phyloP scores from a whole-genome alignment of 2,797 vertebrate species.

The Salmo trutta region DNA sequence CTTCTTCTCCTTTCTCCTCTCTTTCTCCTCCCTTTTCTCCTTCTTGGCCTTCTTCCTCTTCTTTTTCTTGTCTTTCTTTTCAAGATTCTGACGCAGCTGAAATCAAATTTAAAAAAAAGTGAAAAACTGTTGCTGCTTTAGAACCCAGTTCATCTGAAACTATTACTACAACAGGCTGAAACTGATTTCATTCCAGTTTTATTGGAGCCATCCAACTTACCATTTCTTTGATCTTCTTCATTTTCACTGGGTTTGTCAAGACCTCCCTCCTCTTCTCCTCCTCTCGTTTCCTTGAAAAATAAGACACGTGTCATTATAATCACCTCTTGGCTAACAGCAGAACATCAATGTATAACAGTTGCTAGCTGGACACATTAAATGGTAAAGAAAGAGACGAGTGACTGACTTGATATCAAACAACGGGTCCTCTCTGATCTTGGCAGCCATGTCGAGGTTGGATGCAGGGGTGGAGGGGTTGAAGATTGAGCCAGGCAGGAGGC shows the following conservation, averaged over 20 bases:
- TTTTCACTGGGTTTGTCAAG: slow-evolving; percentile 94
- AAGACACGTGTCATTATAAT: not conserved
- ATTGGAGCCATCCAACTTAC: slow-evolving; percentile 61
- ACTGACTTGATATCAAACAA: slow-evolving; percentile 91
- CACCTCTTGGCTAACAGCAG: not conserved
- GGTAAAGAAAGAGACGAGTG: not conserved
- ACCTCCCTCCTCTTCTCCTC: slow-evolving; percentile 94
- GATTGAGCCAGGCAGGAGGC: slow-evolving; percentile 92
- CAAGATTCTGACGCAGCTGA: slow-evolving; percentile 90
- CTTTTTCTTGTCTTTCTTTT: slow-evolving; percentile 82
- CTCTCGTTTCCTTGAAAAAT: slow-evolving; percentile 84
- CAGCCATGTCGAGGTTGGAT: slow-evolving; percentile 88
- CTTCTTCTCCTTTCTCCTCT: slow-evolving; percentile 79
- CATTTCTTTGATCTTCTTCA: slow-evolving; percentile 95
- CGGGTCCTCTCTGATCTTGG: slow-evolving; percentile 94
- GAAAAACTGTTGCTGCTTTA: not conserved
- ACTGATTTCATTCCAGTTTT: not conserved
- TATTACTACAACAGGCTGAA: not conserved
- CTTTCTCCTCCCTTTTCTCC: slow-evolving; percentile 82
- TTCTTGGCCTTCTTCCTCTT: slow-evolving; percentile 81
- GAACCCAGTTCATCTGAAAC: not conserved
- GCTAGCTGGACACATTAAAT: not conserved
- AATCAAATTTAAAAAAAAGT: not conserved
- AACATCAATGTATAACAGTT: not conserved
- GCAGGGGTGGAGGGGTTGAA: slow-evolving; percentile 79